Conservation (phyloP, 2,888 invertebrate genomes). For the Hypolimnas misippus region DNA sequence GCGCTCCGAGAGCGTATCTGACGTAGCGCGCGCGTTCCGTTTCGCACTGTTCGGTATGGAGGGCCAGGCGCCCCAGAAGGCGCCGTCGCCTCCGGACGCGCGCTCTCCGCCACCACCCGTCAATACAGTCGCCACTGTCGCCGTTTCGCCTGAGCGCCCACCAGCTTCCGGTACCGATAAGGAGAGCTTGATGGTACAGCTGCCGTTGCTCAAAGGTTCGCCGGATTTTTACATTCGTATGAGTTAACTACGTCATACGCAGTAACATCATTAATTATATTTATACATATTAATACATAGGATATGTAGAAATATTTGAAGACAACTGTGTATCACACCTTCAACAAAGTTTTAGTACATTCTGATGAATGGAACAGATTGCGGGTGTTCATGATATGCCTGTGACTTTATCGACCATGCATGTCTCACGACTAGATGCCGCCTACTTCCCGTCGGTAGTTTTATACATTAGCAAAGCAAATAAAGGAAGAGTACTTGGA, state of each 20-base stretch:
- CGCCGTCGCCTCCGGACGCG: constrained; percentile 74
- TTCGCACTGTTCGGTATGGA: constrained; percentile 76
- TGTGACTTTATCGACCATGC: constrained; percentile 41
- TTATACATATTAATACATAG: background rate
- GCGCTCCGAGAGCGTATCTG: constrained; percentile 76
- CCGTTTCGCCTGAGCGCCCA: constrained; percentile 64
- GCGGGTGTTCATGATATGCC: constrained; percentile 7
- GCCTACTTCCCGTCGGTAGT: constrained; percentile 32
- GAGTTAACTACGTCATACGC: background rate
- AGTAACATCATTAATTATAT: background rate
- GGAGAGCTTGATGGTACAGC: constrained; percentile 78
- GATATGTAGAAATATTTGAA: background rate
- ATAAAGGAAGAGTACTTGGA: background rate
- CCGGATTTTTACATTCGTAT: constrained; percentile 29
- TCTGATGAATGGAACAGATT: background rate
- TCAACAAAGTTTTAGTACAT: background rate
- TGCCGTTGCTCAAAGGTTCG: constrained; percentile 82
- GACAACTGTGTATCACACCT: background rate
- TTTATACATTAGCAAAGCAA: background rate
- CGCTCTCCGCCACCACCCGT: constrained; percentile 70
- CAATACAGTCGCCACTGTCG: constrained; percentile 49
- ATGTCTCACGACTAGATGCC: constrained; percentile 36
- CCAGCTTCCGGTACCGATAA: constrained; percentile 65
- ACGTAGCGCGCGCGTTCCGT: constrained; percentile 79
- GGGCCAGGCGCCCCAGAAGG: constrained; percentile 70